Percentiles rank a stretch among this genome's conserved stretches.
Evolutionary conservation across 2,797 vertebrate genomes (phyloP).

Genomic region (Scarus forsteni): DNA sequence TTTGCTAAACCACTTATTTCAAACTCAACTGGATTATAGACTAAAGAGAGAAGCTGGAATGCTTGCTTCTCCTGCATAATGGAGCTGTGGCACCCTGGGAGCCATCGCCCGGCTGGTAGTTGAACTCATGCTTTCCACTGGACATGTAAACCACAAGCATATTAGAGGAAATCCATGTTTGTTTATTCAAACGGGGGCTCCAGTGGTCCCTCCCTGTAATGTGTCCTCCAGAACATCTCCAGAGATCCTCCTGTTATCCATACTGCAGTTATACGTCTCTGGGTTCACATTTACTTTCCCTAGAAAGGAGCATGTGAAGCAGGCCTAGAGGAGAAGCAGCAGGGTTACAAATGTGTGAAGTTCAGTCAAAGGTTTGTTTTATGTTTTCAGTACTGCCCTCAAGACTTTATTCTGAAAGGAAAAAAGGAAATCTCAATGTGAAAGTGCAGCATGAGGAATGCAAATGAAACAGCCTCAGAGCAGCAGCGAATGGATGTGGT

Average conservation of each 20-base stretch:
- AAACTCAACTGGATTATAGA: slow-evolving; percentile 88
- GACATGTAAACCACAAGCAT: slow-evolving; percentile 69
- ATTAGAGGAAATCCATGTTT: slow-evolving; percentile 64
- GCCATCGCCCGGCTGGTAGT: slow-evolving; percentile 71
- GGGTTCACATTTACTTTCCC: slow-evolving; percentile 19
- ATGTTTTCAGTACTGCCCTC: slow-evolving; percentile 29
- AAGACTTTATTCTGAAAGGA: slow-evolving; percentile 18
- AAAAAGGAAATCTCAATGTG: slow-evolving; percentile 21
- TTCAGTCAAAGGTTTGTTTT: slow-evolving; percentile 47
- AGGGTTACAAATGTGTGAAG: slow-evolving; percentile 36
- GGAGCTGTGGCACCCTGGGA: slow-evolving; percentile 60
- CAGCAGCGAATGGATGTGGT: slow-evolving; percentile 63
- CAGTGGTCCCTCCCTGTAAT: slow-evolving; percentile 13
- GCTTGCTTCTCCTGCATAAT: slow-evolving; percentile 76
- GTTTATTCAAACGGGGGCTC: slow-evolving; percentile 55
- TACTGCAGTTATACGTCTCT: slow-evolving; percentile 5
- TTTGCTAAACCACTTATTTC: slow-evolving; percentile 88
- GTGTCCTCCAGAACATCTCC: slow-evolving; percentile 29
- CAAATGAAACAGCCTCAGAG: slow-evolving; percentile 42
- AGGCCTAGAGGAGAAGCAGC: slow-evolving; percentile 24
- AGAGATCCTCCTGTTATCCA: slow-evolving; percentile 34
- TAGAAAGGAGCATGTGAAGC: slow-evolving; percentile 17
- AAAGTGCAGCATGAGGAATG: slow-evolving; percentile 41
- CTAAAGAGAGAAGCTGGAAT: slow-evolving; percentile 79
- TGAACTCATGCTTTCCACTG: slow-evolving; percentile 80